Evolutionary conservation across 2,888 invertebrate species (phyloP), one percentile per base, ranked within the genome.

Genomic region (Meganola albula): DNA sequence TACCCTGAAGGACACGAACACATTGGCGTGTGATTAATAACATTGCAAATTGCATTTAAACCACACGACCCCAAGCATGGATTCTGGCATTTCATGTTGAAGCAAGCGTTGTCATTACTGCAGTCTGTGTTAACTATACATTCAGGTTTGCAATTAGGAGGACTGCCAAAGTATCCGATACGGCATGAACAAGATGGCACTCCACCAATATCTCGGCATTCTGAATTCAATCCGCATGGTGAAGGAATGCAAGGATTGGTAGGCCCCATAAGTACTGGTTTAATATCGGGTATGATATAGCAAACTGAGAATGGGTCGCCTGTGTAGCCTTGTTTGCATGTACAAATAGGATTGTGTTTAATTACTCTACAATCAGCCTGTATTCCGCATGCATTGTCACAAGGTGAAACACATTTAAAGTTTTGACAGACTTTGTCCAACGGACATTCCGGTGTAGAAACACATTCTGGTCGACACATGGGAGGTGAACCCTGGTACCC

Each of bases 1-100:
- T 88, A 89, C 25, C 90, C 90, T 32, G 68, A 62, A 2, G 85
- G 79, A 59, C 92, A 92, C 12, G 87, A 87, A 64, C 94, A 94
- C 35, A 91, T 88, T 1, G 95, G 93, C 26, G 90, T 89, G 67
- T 95, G 92, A 65, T 92, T 93, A 9, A 92, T 87, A 4, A 93
- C 92, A 59, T 88, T 88, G 58, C 95, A 96, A 24, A 89, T 75
- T 1, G 95, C 92, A 47, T 88, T 88, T 10, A 89, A 59, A 8
- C 95, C 95, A 59, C 95, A 93, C 13, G 93, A 89, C 24, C 93
- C 93, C 4, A 90, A 87, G 59, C 94, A 95, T 9, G 94, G 94
- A 67, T 94, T 91, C 45, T 87, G 87, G 70, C 94, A 95, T 70
- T 91, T 92, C 72, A 90, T 89, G 51, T 89, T 90, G 26, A 94